These are phyloP conservation scores for Lagodon rhomboides DNA, from an alignment of 2,797 vertebrate species.

Conservation along the genomic window DNA sequence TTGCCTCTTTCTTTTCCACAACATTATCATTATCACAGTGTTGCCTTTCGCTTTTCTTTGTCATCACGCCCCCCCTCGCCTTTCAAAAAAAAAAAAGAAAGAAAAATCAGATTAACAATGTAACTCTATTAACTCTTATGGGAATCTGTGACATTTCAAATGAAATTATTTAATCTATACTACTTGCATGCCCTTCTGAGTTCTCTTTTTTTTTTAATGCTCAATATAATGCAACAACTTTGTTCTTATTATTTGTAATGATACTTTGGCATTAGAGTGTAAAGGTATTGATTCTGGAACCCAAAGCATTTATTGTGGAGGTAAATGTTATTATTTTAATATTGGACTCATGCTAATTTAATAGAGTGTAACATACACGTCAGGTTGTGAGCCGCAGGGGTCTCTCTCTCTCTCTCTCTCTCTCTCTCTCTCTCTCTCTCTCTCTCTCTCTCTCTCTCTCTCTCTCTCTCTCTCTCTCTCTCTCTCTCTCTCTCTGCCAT, in stretches of 20 bases:
- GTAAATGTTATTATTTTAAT: constrained; percentile 91
- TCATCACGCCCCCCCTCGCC: constrained; percentile 4
- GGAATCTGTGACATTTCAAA: constrained; percentile 88
- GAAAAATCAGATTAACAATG: constrained; percentile 75
- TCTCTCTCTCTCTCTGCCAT: constrained; percentile 43
- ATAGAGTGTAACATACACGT: constrained; percentile 82
- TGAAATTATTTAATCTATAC: constrained; percentile 87
- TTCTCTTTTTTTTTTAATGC: constrained; percentile 77
- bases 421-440: constrained; percentile 26
- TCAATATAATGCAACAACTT: constrained; percentile 84
- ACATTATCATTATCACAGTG: constrained; percentile 57
- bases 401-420: constrained; percentile 46
- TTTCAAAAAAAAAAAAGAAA: constrained; percentile 31
- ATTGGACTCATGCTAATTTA: constrained; percentile 85
- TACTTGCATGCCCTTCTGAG: constrained; percentile 80
- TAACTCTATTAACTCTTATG: constrained; percentile 83
- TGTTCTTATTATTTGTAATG: constrained; percentile 88
- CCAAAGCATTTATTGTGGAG: constrained; percentile 85
- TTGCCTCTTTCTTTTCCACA: constrained; percentile 38
- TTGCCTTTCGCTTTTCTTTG: constrained; percentile 59
- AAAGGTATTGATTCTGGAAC: constrained; percentile 86
- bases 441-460: constrained; percentile 35
- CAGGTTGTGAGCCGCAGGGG: constrained; percentile 78
- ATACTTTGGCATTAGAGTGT: constrained; percentile 86
- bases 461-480: constrained; percentile 37